These are phyloP conservation scores for Dicycla oo DNA, from an alignment of 2,888 invertebrate species.

Conservation along the genomic window DNA sequence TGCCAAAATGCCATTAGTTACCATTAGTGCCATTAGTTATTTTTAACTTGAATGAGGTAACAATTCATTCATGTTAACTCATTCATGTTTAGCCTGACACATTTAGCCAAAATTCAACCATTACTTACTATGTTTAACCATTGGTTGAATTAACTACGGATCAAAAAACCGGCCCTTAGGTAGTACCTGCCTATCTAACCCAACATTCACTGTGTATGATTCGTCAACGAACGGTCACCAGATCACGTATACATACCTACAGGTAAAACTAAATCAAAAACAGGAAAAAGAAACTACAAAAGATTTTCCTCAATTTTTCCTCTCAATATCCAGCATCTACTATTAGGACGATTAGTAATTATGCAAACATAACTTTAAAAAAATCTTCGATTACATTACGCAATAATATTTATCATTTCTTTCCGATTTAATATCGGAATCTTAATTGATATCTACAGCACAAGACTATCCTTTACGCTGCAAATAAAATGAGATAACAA, in stretches of 20 bases:
- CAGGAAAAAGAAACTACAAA: neutral
- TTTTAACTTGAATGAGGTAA: too few species aligned
- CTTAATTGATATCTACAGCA: conserved; percentile 14
- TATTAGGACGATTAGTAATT: conserved; percentile 13
- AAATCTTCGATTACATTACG: conserved; percentile 31
- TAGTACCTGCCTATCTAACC: too few species aligned
- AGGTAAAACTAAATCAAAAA: conserved; percentile 8
- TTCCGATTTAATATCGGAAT: conserved; percentile 27
- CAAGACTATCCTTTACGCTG: conserved; percentile 26
- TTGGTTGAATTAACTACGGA: too few species aligned
- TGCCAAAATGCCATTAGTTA: too few species aligned
- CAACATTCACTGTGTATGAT: neutral
- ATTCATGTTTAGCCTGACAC: too few species aligned
- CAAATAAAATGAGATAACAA: conserved; percentile 23
- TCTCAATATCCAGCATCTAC: neutral
- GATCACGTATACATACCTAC: neutral
- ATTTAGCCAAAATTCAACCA: too few species aligned
- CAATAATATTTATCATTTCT: conserved; percentile 30
- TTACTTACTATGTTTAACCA: too few species aligned
- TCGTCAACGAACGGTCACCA: neutral
- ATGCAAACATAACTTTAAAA: conserved; percentile 5
- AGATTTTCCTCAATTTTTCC: neutral
- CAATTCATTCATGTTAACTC: too few species aligned
- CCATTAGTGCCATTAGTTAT: too few species aligned
- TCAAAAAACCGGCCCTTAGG: too few species aligned